phyloP scores from a whole-genome alignment of 2,797 vertebrate genomes.

The Hylomyscus alleni region DNA sequence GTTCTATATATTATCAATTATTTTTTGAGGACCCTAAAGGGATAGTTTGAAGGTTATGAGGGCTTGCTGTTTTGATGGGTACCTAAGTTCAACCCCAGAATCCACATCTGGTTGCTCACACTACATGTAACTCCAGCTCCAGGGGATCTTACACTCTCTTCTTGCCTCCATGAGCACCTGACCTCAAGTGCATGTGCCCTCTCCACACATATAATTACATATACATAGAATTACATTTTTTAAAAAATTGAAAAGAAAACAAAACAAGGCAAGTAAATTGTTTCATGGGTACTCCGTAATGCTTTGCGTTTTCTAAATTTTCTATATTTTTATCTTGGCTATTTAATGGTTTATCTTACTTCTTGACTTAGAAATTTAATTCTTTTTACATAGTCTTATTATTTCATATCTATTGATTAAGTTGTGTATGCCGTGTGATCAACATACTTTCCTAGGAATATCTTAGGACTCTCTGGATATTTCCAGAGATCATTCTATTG shows the following conservation, averaged over 20 bases:
- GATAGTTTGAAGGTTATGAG: background rate
- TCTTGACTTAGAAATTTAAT: background rate
- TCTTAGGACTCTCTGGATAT: background rate
- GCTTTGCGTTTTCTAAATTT: background rate
- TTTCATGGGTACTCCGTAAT: background rate
- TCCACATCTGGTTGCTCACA: background rate
- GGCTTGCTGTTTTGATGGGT: background rate
- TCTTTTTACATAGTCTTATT: background rate
- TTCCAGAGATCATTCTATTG: background rate
- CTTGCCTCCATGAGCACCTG: background rate
- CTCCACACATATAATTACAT: background rate
- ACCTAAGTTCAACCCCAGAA: background rate
- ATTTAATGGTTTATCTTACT: background rate
- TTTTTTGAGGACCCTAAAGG: constrained; percentile 6
- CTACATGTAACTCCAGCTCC: background rate
- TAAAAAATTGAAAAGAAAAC: too few species aligned
- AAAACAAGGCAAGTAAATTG: background rate
- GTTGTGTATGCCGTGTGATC: background rate
- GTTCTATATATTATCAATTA: constrained; percentile 48
- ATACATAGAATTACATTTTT: background rate
- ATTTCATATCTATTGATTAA: background rate
- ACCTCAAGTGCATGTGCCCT: background rate
- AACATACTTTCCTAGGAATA: background rate
- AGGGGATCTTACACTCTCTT: background rate
- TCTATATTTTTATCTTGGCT: constrained; percentile 19